A percentile compares a stretch with the other conserved stretches of the same genome.
Evolutionary conservation across 2,113 vertebrate genomes (phyloP).

Genomic region (Callopanchax toddi): DNA sequence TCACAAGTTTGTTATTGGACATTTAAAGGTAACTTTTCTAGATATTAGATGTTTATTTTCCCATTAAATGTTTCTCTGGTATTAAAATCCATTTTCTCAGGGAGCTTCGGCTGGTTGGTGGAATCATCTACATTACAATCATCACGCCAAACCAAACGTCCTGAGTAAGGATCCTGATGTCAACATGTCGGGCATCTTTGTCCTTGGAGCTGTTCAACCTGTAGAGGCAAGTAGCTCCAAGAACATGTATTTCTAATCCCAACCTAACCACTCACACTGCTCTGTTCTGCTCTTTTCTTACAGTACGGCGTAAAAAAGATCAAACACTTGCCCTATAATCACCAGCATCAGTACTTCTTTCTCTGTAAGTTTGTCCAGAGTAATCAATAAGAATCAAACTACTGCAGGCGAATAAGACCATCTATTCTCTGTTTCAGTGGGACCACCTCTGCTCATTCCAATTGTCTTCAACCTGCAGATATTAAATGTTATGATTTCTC

Average conservation of each 20-base stretch:
- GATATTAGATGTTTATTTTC: background rate
- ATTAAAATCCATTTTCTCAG: conserved; percentile 64
- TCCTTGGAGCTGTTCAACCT: conserved; percentile 88
- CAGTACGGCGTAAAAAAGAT: conserved; percentile 95
- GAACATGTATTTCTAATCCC: background rate
- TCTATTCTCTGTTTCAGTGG: conserved; percentile 77
- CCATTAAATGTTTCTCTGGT: background rate
- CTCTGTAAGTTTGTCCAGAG: conserved; percentile 82
- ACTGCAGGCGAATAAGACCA: background rate
- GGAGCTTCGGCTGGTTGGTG: conserved; percentile 96
- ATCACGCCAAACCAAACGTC: conserved; percentile 94
- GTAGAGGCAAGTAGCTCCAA: conserved; percentile 82
- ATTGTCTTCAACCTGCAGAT: conserved; percentile 90
- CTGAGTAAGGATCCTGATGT: conserved; percentile 93
- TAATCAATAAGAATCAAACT: background rate
- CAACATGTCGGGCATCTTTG: conserved; percentile 90
- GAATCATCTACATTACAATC: conserved; percentile 97
- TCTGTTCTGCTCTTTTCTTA: conserved; percentile 30
- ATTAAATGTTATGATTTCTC: conserved; percentile 84
- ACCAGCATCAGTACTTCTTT: conserved; percentile 95
- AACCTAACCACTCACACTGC: background rate
- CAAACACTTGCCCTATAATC: conserved; percentile 88
- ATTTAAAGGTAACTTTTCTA: conserved; percentile 84
- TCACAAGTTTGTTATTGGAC: conserved; percentile 93
- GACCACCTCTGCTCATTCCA: conserved; percentile 90